Base-by-base conservation (phyloP, 2,888 invertebrate genomes). In the Atethmia centrago region DNA sequence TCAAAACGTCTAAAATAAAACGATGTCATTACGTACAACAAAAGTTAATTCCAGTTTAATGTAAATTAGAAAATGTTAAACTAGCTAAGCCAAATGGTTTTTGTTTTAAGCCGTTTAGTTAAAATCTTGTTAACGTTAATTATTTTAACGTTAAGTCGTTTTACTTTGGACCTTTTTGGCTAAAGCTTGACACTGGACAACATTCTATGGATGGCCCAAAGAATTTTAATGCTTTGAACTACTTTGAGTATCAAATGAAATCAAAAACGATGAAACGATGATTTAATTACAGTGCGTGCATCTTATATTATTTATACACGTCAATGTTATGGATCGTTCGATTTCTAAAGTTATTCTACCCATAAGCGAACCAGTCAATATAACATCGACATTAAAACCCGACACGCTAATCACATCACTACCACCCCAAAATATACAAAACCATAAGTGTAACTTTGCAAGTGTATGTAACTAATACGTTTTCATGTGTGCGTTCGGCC, bases 41-140 rank as follows among this genome's bases (percentile, higher is more conserved):
- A 79, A 82, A 65, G 71, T 64, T 67, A 77, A 71, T 77, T 63
- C 49, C 31, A 67, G 49, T 77, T 79, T 67, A 63, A 77, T 82
- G 77, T 77, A 82, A 79, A 79, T 79, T 71, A 77, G 77, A 82
- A 76, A 82, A 82, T 71, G 63, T 82, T 67, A 45, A 82, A 67
- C 77, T 82, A 79, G 66, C 82, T 79, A 77, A 71, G 71, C 59
- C 55, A 59, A 82, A 79, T 70, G 62, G 82, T 77, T 79, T 79
- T 82, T 77, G 71, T 77, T 82, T 77, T 77, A 83, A 82, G 77
- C 62, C 56, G 47, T 82, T 79, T 71, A 70, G 82, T 84, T 67
- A 74, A 79, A 81, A 79, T 67, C 61, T 77, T 67, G 65, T 74
- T 70, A 79, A 49, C 56, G 59, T 79, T 70, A 64, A 78, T 70